Evolutionary conservation across 2,113 vertebrate genomes (phyloP), one percentile per base, ranked within the genome.

Genomic region (Athene cunicularia): DNA sequence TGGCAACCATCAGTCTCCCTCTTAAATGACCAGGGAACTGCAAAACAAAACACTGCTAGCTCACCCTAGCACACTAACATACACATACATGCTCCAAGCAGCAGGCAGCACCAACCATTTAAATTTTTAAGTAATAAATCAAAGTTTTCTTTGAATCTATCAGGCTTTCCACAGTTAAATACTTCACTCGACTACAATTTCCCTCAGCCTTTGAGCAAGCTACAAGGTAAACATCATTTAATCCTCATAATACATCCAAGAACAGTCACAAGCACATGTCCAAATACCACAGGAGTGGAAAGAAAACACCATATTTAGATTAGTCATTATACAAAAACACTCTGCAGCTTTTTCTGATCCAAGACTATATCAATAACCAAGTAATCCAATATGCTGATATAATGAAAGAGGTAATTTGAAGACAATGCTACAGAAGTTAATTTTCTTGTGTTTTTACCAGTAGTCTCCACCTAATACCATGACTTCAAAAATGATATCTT

Each of bases 21-120:
- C 59, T 73, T 24, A 45, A 60, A 41, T 11, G 33, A 67, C 33
- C 63, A 86, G 53, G 32, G 58, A 74, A 58, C 37, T 24, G 17
- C 32, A n/a, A 47, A 56, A 23, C 1, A 0, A 43, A 86, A 50
- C 0, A 1, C 59, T 28, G 10, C 41, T 2, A 35, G 35, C 23
- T 62, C 24, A 55, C 20, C 37, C 43, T 12, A 16, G 17, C 23
- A 39, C 20, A 12, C 26, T 24, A 37, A 26, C 7, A 6, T 6
- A 53, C 14, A 21, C 20, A 37, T 7, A 6, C 8, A 23, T 1
- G 18, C 58, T 53, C 20, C 13, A 4, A 37, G 32, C 73, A 33
- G 26, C 30, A 26, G 39, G 30, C 15, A 26, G 7, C 1, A 2
- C 16, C 32, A 58, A 58, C 32, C 18, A 5, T 43, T 60, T 43